Base-by-base conservation (phyloP, 2,113 vertebrate species). In the Willisornis vidua region DNA sequence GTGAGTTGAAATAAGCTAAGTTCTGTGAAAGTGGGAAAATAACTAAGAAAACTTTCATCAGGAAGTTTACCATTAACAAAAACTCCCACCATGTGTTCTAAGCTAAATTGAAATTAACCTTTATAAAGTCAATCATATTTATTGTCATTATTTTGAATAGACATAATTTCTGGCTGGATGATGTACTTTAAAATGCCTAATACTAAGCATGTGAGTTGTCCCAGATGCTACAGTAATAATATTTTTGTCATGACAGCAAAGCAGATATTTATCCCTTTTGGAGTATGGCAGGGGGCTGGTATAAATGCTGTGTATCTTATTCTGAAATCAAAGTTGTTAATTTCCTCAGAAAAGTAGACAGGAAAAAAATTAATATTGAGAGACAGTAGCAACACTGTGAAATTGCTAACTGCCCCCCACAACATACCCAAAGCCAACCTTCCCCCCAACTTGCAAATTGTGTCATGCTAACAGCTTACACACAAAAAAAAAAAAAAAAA, bases 381-480 rank as follows among this genome's bases (percentile, higher is more conserved):
- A 75, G 23, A n/a, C 26, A n/a, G 19, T 37, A 71, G 12, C 8
- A n/a, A 67, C 14, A 61, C 17, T 39, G 20, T 3, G 77, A 37
- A 41, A 33, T 14, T 66, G 4, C 20, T 77, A 76, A 43, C 14
- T 5, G 6, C 14, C 3, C 41, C 41, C 41, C 41, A 43, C 14
- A 43, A 43, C 2, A 19, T 3, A 26, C 4, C 1, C 6, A 7
- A 82, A 61, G 0, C 6, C 6, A 35, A 14, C 3, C 10, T 45
- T 39, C 0, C 4, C 1, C 3, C 0, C 4, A 35, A 5, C 6
- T 45, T 76, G 12, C 3, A 59, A 76, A 46, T 41, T 78, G 6
- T 58, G 12, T 17, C 58, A n/a, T 3, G 7, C 18, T 65, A 48
- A 65, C 15, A 52, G 12, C 46, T 73, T 39, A 39, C 39, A 39